Evolutionary conservation across 2,888 invertebrate species (phyloP), one percentile per base, ranked within the genome.

Genomic region (Onthophagus sagittarius): DNA sequence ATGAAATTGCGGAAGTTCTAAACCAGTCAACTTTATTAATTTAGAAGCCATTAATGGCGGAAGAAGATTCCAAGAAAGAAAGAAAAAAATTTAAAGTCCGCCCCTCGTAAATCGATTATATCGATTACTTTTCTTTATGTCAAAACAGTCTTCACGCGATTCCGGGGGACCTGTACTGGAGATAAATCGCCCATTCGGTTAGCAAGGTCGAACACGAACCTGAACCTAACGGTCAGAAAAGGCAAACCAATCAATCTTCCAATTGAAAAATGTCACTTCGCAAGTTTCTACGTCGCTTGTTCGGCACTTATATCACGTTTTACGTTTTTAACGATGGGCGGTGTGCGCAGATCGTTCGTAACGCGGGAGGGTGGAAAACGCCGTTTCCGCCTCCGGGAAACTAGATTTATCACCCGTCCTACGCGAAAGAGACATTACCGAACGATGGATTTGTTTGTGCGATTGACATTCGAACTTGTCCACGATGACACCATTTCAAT

Each of bases 251-350:
- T 64, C 75, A 74, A 74, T 74, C 70, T 74, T 74, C 72, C 75
- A 74, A 75, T 75, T 73, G 39, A 39, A 65, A 75, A 72, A 73
- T 75, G 75, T 75, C 75, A 74, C 73, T 70, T 67, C 70, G 75
- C 65, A 62, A 75, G 69, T 70, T 73, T 73, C 72, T 63, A 63
- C 62, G 63, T 69, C 69, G 65, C 72, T 72, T 72, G 69, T 69
- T 69, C 14, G 63, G 15, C 63, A 69, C 72, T 63, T 70, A 69
- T 70, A 73, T 73, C 69, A 72, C 67, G 67, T 23, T 67, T 67
- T 32, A 67, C 67, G 67, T 67, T 67, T 67, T 67, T 23, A 67
- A 67, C 67, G 15, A 32, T 67, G 67, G 67, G 31, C 31, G 23
- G 32, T 23, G 67, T 32, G 6, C 67, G 15, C 15, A 23, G 32